Evolutionary conservation across 2,797 vertebrate species (phyloP).

Genomic region (Spheniscus humboldti): DNA sequence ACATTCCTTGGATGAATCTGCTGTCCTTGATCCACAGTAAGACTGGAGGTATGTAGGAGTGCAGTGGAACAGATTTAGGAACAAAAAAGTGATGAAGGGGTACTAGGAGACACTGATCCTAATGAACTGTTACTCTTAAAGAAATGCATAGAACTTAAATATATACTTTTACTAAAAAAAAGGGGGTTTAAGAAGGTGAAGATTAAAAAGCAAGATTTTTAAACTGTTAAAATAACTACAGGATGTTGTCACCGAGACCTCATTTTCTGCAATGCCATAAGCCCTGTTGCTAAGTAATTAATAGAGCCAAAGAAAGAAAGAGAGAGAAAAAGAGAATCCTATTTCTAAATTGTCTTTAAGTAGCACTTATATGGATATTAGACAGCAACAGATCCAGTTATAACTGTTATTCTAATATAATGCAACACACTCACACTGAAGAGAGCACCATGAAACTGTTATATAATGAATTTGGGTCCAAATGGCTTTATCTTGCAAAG

Average conservation of each 20-base stretch:
- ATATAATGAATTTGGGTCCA: neutral
- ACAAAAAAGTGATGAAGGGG: neutral
- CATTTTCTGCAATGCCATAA: neutral
- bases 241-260: neutral
- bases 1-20: neutral
- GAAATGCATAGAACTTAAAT: neutral
- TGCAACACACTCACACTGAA: neutral
- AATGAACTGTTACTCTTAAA: neutral
- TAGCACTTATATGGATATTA: neutral
- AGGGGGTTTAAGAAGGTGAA: neutral
- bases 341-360: neutral
- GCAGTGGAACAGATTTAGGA: neutral
- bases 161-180: neutral
- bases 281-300: slow-evolving; percentile 36
- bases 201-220: neutral
- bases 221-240: neutral
- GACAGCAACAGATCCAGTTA: neutral
- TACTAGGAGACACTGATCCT: neutral
- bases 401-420: neutral
- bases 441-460: neutral
- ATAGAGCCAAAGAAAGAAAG: neutral
- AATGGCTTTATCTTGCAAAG: neutral
- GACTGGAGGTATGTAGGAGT: neutral
- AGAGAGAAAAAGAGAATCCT: neutral
- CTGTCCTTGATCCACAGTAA: neutral